Base-by-base conservation (phyloP, 2,113 vertebrate genomes). In the Dicrurus megarhynchus region DNA sequence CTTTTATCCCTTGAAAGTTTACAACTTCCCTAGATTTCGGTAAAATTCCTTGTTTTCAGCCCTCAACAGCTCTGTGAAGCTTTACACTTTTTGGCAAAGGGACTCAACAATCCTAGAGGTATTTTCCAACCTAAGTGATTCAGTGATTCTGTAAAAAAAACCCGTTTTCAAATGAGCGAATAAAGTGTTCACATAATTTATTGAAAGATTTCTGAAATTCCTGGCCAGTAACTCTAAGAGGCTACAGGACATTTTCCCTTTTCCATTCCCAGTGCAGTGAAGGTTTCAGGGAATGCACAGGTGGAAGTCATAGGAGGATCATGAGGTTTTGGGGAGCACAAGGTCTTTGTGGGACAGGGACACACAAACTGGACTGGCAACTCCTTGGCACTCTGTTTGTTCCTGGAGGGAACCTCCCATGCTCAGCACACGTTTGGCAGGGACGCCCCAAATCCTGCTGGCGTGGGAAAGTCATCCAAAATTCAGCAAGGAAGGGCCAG, bases 381-480 rank as follows among this genome's bases (percentile, higher is more conserved):
- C 46, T 68, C n/a, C 67, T 60, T 4, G 33, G 55, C 47, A 53
- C 65, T 52, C 35, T 33, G 5, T 1, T 56, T 73, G 30, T 37
- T 64, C 44, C 57, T 46, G 35, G 60, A 84, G 22, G 56, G 69
- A 89, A 44, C 12, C 46, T 73, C 52, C 64, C 4, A 4, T 5
- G 14, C 68, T 73, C 55, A 75, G 69, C 61, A 75, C 26, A 69
- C 18, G 2, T 76, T 56, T 32, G 7, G 22, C 50, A 70, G 28
- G 46, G 50, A 52, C 5, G 0, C 44, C 57, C 47, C 3, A 3
- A 73, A 64, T 30, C 44, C 84, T 33, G 16, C 68, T 3, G 0
- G 64, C 9, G 4, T 80, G 89, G 84, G 93, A 91, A 91, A 91
- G 28, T 44, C 74, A 78, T 50, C 73, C 52, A 6, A 50, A 39